Conservation (phyloP, 2,888 invertebrate species). For the Drosophila dives region DNA sequence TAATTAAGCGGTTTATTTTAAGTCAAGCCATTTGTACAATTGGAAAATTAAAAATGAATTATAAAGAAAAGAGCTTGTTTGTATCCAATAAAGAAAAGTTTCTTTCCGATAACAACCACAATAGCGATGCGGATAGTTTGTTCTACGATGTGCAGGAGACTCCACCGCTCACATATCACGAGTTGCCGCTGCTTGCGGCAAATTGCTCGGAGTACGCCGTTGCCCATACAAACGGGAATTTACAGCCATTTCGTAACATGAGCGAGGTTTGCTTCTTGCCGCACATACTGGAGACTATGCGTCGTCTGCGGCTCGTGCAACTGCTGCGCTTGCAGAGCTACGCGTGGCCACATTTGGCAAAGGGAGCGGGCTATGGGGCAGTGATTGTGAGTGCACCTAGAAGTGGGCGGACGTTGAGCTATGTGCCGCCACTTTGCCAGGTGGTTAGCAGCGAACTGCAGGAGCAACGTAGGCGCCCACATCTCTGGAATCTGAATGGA, state of each 20-base stretch:
- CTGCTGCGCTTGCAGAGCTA: slow-evolving; percentile 67
- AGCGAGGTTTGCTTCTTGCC: slow-evolving; percentile 49
- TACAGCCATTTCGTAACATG: slow-evolving; percentile 39
- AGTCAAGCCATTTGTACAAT: not conserved
- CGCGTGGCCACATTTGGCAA: slow-evolving; percentile 54
- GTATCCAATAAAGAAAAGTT: not conserved
- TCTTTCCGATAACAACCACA: slow-evolving; percentile 12
- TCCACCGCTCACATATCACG: not conserved
- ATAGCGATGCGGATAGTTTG: not conserved
- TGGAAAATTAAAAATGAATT: not conserved
- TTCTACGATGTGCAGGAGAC: slow-evolving; percentile 15
- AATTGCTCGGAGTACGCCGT: slow-evolving; percentile 62
- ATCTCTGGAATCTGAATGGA: slow-evolving; percentile 23
- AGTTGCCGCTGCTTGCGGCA: slow-evolving; percentile 37
- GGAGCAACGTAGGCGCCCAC: not conserved
- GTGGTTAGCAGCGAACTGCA: slow-evolving; percentile 17
- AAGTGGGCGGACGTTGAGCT: slow-evolving; percentile 65
- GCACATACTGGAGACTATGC: slow-evolving; percentile 43
- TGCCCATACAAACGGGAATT: slow-evolving; percentile 28
- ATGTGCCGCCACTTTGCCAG: slow-evolving; percentile 57
- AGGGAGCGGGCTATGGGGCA: slow-evolving; percentile 39
- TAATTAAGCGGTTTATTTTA: slow-evolving; percentile 1
- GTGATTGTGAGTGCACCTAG: slow-evolving; percentile 57
- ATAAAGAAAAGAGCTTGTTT: not conserved
- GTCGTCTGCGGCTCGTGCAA: slow-evolving; percentile 21